Evolutionary conservation across 2,888 invertebrate species (phyloP).

Genomic region (Phengaris arion): DNA sequence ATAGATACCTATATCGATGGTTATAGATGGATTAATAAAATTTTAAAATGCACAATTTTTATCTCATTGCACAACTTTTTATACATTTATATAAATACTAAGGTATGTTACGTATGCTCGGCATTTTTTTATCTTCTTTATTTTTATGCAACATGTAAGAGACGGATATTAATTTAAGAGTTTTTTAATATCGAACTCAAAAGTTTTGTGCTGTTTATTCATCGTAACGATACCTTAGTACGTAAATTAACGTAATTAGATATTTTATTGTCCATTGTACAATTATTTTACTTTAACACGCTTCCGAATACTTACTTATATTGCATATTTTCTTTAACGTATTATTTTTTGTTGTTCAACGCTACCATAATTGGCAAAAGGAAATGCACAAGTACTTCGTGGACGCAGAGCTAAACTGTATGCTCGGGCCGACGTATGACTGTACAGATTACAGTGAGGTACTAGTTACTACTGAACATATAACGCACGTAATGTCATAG

Average conservation of each 20-base stretch:
- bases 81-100: background rate
- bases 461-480: conserved; percentile 38
- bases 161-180: background rate
- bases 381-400: conserved; percentile 90
- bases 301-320: background rate
- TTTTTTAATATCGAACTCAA: background rate
- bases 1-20: too few relatives aligned
- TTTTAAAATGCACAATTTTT: too few relatives aligned
- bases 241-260: background rate
- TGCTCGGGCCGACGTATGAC: conserved; percentile 83
- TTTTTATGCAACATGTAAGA: too few relatives aligned
- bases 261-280: background rate
- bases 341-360: conserved; percentile 51
- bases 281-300: conserved; percentile 27
- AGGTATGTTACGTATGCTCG: background rate
- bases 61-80: too few relatives aligned
- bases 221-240: background rate
- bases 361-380: conserved; percentile 81
- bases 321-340: conserved; percentile 22
- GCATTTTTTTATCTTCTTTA: too few relatives aligned
- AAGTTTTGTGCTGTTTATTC: background rate
- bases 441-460: conserved; percentile 76
- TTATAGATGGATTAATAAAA: too few relatives aligned
- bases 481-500: conserved; percentile 29
- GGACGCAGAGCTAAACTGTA: conserved; percentile 89